phyloP scores from a whole-genome alignment of 2,113 vertebrate species.

The Neogobius melanostomus region DNA sequence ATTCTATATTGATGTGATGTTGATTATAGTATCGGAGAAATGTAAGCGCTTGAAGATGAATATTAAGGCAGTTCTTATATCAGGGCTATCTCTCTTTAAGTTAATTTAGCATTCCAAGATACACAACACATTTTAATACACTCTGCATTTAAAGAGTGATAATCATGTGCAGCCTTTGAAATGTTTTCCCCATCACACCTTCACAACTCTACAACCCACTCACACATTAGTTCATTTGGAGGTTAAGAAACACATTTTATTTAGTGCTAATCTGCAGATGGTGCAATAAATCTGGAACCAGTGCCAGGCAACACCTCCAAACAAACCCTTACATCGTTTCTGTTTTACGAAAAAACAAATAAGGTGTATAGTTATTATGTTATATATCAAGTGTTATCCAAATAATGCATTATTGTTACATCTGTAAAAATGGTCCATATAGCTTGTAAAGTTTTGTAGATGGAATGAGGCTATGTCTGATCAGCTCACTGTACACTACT shows the following conservation, averaged over 20 bases:
- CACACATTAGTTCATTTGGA: conserved; percentile 11
- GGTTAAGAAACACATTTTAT: conserved; percentile 24
- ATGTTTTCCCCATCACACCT: conserved; percentile 20
- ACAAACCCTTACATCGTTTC: neutral
- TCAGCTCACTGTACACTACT: neutral
- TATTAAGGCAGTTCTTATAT: neutral
- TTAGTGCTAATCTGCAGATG: conserved; percentile 18
- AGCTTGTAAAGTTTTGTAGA: neutral
- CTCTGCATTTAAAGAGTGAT: neutral
- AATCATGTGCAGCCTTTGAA: neutral
- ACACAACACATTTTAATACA: neutral
- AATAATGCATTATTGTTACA: too few relatives aligned
- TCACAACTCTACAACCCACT: conserved; percentile 4
- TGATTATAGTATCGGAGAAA: too few relatives aligned
- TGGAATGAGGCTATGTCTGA: neutral
- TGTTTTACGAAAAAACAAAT: neutral
- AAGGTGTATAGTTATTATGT: too few relatives aligned
- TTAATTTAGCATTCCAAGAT: neutral
- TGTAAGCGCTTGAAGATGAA: neutral
- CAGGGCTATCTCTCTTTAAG: neutral
- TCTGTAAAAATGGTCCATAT: neutral
- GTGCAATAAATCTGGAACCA: conserved; percentile 9
- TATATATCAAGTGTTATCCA: too few relatives aligned
- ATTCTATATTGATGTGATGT: too few relatives aligned
- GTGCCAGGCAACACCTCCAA: neutral